Evolutionary conservation across 2,797 vertebrate genomes (phyloP), one percentile per base, ranked within the genome.

Genomic region (Falco biarmicus): DNA sequence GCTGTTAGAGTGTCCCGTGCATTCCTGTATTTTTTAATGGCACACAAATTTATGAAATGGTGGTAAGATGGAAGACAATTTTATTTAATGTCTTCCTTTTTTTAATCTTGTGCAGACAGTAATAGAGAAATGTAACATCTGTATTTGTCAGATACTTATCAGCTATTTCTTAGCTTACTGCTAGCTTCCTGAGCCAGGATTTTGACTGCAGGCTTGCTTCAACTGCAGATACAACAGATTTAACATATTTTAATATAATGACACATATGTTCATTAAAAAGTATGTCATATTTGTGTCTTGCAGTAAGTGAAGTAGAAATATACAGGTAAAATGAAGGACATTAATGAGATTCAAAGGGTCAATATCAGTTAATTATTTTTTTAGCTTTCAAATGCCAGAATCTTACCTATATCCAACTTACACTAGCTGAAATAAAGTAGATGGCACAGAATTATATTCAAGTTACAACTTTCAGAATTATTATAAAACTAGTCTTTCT

Each of bases 21-120:
- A 90, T 83, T 94, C 60, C 74, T 79, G 87, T 32, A 70, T 76
- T 87, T 93, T 87, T 89, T 56, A 93, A 84, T 20, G 25, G 43
- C 31, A 48, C 7, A 61, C 26, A 71, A 71, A 61, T 84, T 65
- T 45, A 69, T 87, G 83, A 81, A 45, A 50, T 47, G 17, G 25
- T 71, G 47, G 29, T 31, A 83, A 79, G 21, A 63, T 14, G 31
- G 10, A 91, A 29, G 25, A 64, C 43, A 77, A 90, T 74, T 66
- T 71, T 28, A 66, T 50, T 59, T 59, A 29, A 43, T 54, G 41
- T 73, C 1, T 82, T 77, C 81, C 32, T 54, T 26, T 26, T 22
- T 21, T 13, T 20, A 47, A 48, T 31, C 5, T 60, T 90, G 75
- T 83, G 18, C 64, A 91, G 70, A 90, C 24, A 75, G 3, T 37